Base-by-base conservation (phyloP, 1,140 invertebrate species). In the Microplitis demolitor region DNA sequence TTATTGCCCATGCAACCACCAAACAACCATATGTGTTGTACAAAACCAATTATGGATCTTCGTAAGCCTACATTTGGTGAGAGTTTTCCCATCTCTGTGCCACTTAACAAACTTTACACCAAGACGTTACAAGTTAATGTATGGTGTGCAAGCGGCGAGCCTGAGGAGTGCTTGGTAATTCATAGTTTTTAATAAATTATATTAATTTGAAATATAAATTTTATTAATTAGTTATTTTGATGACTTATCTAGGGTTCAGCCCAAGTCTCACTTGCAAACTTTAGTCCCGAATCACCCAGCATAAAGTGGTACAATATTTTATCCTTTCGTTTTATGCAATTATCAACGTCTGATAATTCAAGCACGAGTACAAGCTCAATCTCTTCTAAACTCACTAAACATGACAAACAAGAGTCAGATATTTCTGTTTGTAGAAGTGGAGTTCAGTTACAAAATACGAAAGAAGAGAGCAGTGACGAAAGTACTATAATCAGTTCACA, bases 401-500 rank as follows among this genome's bases (percentile, higher is more conserved):
- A 89, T 71, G 85, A 87, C 68, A 88, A 88, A 72, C 86, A 88
- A 75, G 90, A 91, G 50, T 88, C 87, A 11, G 87, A 90, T 58
- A 84, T 86, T 51, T 87, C 85, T 4, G 81, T 87, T 62, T 87
- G 85, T 61, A 80, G 84, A 9, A 66, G 58, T 4, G 77, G 74
- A 16, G 71, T 75, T 4, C 78, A 82, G 16, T 70, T 77, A 6
- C 87, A 89, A 58, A 89, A 89, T 74, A 79, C 83, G 14, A 89
- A 93, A 81, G 96, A 98, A 82, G 97, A 98, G 84, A 98, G 96
- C 78, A 97, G 96, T 72, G 97, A 98, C 85, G 97, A 98, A 82
- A 97, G 95, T 9, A 98, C 97, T 0, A 96, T 98, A 71, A 98
- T 98, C 70, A 98, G 96, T 14, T 97, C 95, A 16, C 96, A 98